Percentiles rank a stretch among this genome's conserved stretches.
phyloP scores from a whole-genome alignment of 2,113 vertebrate species.

The Tringa solitaria region DNA sequence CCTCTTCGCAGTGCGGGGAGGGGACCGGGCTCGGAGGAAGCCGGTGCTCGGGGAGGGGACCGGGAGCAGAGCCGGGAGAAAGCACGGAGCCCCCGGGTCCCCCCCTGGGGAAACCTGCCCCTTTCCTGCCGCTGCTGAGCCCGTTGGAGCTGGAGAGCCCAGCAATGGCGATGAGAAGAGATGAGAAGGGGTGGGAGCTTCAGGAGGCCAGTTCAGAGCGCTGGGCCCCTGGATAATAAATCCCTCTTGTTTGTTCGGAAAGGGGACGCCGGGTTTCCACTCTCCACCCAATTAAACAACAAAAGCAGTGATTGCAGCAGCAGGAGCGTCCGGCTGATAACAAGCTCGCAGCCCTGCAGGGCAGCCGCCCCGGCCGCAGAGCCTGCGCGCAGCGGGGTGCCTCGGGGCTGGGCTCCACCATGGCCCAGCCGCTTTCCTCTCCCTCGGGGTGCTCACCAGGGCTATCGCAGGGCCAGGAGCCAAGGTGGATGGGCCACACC shows the following conservation, averaged over 20 bases:
- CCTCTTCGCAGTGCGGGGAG: rapidly evolving
- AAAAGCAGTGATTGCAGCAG: not conserved
- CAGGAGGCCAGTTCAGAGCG: rapidly evolving
- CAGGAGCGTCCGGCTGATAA: not conserved
- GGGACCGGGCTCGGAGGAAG: not conserved
- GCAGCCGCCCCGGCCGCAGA: not conserved
- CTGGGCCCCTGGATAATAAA: not conserved
- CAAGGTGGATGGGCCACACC: rapidly evolving
- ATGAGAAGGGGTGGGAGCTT: not conserved
- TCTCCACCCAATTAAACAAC: not conserved
- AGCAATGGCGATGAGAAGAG: not conserved
- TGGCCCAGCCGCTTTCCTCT: rapidly evolving
- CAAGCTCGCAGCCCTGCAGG: rapidly evolving
- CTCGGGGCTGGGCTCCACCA: rapidly evolving
- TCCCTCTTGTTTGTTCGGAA: not conserved
- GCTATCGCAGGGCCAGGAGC: not conserved
- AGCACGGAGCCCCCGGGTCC: too few species aligned
- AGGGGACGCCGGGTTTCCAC: not conserved
- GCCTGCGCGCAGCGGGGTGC: rapidly evolving
- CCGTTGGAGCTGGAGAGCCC: not conserved
- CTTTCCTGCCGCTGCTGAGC: not conserved
- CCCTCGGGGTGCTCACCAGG: rapidly evolving
- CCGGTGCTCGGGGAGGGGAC: not conserved
- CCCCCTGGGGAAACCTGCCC: not conserved
- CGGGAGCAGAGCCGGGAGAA: not conserved